Evolutionary conservation across 35 echinoderm and acorn worm species (phyloP), one percentile per base, ranked within the genome.

Genomic region (Antedon bifida): DNA sequence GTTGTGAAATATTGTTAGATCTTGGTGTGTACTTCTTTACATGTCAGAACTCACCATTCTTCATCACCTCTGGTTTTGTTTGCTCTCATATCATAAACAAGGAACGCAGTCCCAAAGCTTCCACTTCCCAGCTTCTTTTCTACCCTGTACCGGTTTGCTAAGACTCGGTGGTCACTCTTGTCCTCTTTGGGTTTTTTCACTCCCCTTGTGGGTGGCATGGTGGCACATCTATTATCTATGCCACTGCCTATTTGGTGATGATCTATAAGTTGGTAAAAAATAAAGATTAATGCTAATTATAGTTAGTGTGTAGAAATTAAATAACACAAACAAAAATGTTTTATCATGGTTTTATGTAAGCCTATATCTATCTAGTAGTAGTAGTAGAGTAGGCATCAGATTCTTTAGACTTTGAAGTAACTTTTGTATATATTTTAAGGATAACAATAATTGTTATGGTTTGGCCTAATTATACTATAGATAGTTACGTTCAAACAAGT

Each of bases 111-210:
- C 10, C 94, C 94, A 90, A 88, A 97, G 78, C 92, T 97, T 0
- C 90, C 94, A 75, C 94, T 97, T 1, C 93, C 93, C 16, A 96
- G 87, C 33, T 96, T 96, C 84, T 96, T 96, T 56, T 96, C 93
- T 0, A 96, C 93, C 35, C 90, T 39, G 82, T 96, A 96, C 33
- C 93, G 78, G 75, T 96, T 96, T 75, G 93, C 93, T 29, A 96
- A 46, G 8, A 96, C 90, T 30, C 93, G 39, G 78, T 91, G 87
- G 84, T 96, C 90, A 82, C 90, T 96, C 56, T 96, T 96, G 33
- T 96, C 93, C 56, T 96, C 93, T 74, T 96, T 96, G 2, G 86
- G 93, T 74, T 96, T 96, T 85, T 96, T 96, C 11, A 96, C 87
- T 35, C 93, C 93, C 78, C 93, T 77, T 31, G 93, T 78, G 2